phyloP scores from a whole-genome alignment of 2,113 vertebrate species.

The Syrmaticus mikado region DNA sequence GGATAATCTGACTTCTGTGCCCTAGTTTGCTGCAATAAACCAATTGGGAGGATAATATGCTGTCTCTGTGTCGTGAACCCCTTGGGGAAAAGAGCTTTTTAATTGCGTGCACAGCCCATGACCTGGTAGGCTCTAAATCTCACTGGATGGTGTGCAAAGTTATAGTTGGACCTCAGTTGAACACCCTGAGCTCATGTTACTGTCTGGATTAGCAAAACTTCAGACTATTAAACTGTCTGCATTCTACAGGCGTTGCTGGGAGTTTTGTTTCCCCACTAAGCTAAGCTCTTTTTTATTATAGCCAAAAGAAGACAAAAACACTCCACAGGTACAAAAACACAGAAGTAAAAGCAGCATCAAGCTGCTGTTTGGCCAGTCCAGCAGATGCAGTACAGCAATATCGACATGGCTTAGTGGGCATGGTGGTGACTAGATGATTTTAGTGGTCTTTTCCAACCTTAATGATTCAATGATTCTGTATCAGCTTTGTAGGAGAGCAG shows the following conservation, averaged over 20 bases:
- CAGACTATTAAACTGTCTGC: neutral
- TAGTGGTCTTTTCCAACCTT: no score
- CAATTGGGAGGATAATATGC: slow-evolving; percentile 54
- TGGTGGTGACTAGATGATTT: no score
- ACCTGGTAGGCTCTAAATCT: slow-evolving; percentile 61
- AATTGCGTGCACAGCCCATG: slow-evolving; percentile 18
- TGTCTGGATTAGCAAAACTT: slow-evolving; percentile 56
- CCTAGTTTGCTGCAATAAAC: slow-evolving; percentile 55
- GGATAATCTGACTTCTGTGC: slow-evolving; percentile 45
- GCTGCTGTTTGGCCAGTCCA: neutral
- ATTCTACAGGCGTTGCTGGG: slow-evolving; percentile 40
- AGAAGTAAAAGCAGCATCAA: neutral
- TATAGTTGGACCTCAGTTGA: slow-evolving; percentile 20
- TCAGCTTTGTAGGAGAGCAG: neutral
- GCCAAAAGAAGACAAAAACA: neutral
- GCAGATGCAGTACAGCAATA: neutral
- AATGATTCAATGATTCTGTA: no score
- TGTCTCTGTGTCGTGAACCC: neutral
- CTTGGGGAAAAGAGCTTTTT: slow-evolving; percentile 34
- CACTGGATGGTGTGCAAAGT: slow-evolving; percentile 16
- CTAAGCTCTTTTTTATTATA: slow-evolving; percentile 1
- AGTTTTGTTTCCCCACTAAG: slow-evolving; percentile 32
- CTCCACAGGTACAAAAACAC: neutral
- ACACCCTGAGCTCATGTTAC: slow-evolving; percentile 56
- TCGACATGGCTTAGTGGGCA: no score